Base-by-base conservation (phyloP, 2,888 invertebrate species). In the Linnaemya tessellans region DNA sequence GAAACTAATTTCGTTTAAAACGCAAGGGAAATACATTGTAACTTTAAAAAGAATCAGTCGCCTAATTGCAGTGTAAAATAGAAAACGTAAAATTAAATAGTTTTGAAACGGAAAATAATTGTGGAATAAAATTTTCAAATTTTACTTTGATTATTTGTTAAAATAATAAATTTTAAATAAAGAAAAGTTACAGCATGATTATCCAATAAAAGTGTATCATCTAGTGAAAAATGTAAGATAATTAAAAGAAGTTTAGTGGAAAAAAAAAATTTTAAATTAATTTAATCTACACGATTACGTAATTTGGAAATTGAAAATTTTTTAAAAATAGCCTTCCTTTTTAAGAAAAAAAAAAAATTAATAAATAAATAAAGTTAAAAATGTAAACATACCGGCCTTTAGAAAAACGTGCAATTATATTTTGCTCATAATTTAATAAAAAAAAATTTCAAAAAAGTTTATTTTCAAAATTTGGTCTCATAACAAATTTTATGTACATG, bases 21-120 rank as follows among this genome's bases (percentile, higher is more conserved):
- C 35, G n/a, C 71, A 41, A 73, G 49, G 22, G 51, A 65, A 71
- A 51, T 10, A 71, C 35, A 62, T 70, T 79, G 41, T 79, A 85
- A 85, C 85, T 85, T 85, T 83, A 83, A 71, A 85, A 83, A 46
- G 71, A 85, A 80, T 83, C 85, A 85, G 85, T 85, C 64, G 82
- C 51, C 60, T 65, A 83, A 80, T 80, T 85, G 75, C 82, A 80
- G 58, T 67, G 79, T 67, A 51, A 62, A 65, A 80, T 56, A 71
- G 60, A 67, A 67, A 80, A 85, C 75, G 79, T 67, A 49, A 62
- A 74, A 30, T 60, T 58, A 38, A 35, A 77, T 20, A 60, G 30
- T 67, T 18, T 43, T 49, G 10, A 15, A 22, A 38, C 58, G 43
- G 65, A 56, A 30, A 56, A 20, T 49, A 20, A 3, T 22, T 67